These are phyloP conservation scores for Pterostichus niger DNA, from an alignment of 2,888 invertebrate species.

Conservation along the genomic window DNA sequence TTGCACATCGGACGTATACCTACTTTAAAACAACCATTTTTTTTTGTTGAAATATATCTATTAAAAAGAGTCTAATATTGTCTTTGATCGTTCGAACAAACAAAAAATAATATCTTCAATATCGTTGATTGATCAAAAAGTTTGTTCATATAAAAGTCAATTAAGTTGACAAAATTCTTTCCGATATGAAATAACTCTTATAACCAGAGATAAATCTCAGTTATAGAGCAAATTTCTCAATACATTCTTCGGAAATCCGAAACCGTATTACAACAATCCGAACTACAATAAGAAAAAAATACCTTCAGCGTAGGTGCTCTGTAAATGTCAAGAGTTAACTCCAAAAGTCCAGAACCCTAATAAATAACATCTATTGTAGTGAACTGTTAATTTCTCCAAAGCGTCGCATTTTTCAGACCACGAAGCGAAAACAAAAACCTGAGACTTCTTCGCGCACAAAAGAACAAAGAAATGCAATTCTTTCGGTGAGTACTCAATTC, in stretches of 20 bases:
- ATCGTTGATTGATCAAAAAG: too few relatives aligned
- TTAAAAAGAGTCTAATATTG: too few relatives aligned
- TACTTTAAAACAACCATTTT: too few relatives aligned
- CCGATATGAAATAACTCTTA: slow-evolving; percentile 1
- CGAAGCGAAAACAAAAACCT: slow-evolving; percentile 28
- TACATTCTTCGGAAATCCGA: slow-evolving; percentile 2
- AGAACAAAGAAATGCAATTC: slow-evolving; percentile 27
- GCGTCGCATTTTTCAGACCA: slow-evolving; percentile 50
- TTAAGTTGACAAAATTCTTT: slow-evolving; percentile 1
- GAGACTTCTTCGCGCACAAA: slow-evolving; percentile 25
- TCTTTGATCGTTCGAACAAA: too few relatives aligned
- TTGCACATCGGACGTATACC: too few relatives aligned
- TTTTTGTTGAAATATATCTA: too few relatives aligned
- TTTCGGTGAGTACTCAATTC: too few relatives aligned
- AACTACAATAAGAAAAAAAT: slow-evolving; percentile 42
- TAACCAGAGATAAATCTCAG: background rate
- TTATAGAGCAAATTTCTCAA: slow-evolving; percentile 5
- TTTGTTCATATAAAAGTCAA: slow-evolving; percentile 1
- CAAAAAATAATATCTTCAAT: too few relatives aligned
- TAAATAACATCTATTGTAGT: slow-evolving; percentile 58
- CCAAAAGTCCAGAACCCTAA: slow-evolving; percentile 34
- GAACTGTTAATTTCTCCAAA: slow-evolving; percentile 59
- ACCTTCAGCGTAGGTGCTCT: slow-evolving; percentile 15
- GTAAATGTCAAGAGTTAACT: slow-evolving; percentile 51
- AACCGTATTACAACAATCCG: background rate